Conservation (phyloP, 2,797 vertebrate genomes). For the Hipposideros larvatus region DNA sequence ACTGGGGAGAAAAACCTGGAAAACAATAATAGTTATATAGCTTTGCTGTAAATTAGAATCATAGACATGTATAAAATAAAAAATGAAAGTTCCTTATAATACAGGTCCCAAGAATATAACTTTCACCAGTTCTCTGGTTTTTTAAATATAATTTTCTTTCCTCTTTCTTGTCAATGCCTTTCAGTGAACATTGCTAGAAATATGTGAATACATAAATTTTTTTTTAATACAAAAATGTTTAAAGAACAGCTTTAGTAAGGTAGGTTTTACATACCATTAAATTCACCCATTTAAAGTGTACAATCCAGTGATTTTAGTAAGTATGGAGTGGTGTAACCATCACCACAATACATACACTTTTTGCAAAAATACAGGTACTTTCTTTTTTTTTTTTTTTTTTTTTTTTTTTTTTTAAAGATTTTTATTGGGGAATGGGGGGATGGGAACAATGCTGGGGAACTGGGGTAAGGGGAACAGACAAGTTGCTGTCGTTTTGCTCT, state of each 20-base stretch:
- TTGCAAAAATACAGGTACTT: background rate
- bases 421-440: too few species aligned
- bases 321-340: background rate
- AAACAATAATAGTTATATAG: background rate
- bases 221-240: background rate
- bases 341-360: background rate
- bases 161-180: background rate
- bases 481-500: too few species aligned
- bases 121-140: background rate
- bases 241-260: background rate
- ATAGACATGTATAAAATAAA: background rate
- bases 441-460: too few species aligned
- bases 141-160: background rate
- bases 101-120: background rate
- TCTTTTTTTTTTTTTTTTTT: too few species aligned
- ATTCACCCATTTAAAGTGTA: background rate
- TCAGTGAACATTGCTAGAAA: background rate
- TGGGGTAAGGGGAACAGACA: too few species aligned
- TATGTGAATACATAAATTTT: background rate
- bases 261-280: background rate
- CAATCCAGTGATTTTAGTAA: background rate
- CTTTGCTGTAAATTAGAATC: conserved; percentile 19
- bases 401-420: too few species aligned
- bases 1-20: background rate
- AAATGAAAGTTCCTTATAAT: background rate